phyloP scores from a whole-genome alignment of 2,113 vertebrate genomes.

The Pterocles orientalis region DNA sequence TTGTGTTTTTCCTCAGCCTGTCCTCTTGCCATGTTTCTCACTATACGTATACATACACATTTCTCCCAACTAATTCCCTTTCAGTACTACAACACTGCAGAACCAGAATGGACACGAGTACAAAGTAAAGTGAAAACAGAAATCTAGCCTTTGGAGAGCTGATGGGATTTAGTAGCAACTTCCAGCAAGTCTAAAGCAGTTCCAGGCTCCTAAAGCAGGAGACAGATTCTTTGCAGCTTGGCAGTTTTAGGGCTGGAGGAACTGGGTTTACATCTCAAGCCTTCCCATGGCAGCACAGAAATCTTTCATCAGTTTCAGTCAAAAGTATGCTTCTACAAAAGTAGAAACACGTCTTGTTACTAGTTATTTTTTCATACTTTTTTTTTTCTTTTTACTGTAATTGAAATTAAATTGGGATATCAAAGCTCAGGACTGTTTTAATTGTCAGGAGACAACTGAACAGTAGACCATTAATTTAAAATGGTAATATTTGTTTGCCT shows the following conservation, averaged over 20 bases:
- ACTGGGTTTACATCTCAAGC: not conserved
- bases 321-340: not conserved
- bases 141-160: not conserved
- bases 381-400: not conserved
- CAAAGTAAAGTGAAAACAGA: not conserved
- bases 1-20: not conserved
- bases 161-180: not conserved
- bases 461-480: not conserved
- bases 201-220: not conserved
- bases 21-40: not conserved
- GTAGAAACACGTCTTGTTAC: not conserved
- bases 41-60: rapidly evolving
- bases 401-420: not conserved
- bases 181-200: not conserved
- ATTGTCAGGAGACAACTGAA: not conserved
- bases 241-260: not conserved
- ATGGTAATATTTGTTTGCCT: not conserved
- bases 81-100: not conserved
- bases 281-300: not conserved
- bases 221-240: not conserved
- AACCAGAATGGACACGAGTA: not conserved
- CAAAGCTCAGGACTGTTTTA: not conserved
- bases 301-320: not conserved
- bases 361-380: not conserved
- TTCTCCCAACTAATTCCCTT: not conserved